Evolutionary conservation across 2,797 vertebrate species (phyloP), one percentile per base, ranked within the genome.

Genomic region (Vultur gryphus): DNA sequence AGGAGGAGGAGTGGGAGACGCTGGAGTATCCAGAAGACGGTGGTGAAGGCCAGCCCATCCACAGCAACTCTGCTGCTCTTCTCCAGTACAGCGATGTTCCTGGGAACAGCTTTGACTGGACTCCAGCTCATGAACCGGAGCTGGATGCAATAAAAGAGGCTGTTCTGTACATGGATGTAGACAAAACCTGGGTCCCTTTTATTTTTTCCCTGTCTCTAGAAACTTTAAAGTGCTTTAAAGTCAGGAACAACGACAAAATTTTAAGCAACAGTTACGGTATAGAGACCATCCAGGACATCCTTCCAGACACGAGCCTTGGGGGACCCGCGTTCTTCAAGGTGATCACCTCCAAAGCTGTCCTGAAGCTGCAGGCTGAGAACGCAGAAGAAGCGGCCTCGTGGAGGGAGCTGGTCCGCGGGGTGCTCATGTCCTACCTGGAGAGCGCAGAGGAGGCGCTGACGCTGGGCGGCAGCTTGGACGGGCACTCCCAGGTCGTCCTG

Each of bases 201-300:
- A 96, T 99, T 62, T 99, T 99, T 78, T 99, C 99, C 29, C 98
- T 99, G 24, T 99, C 99, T 8, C 89, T 99, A 51, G 99, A 99
- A 95, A 94, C 98, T 10, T 93, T 99, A 33, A 99, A 98, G 87
- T 99, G 98, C 75, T 99, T 99, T 89, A 97, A 90, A 11, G 77
- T 99, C 17, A 98, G 98, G 55, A 98, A 98, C 11, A 97, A 95
- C 0, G 98, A 98, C 61, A 99, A 99, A 97, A 72, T 97, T 33
- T 90, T 98, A 70, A 97, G 98, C 31, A 98, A 98, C 76, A 98
- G 95, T 52, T 97, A 99, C 0, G 96, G 98, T 11, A 98, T 99
- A 4, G 98, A 99, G 96, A 98, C 98, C 29, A 98, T 99, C 91
- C 98, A 99, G 33, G 99, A 99, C 31, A 98, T 99, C 90, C 98